Conservation (phyloP, 2,797 vertebrate genomes). For the Eidolon dupreanum region DNA sequence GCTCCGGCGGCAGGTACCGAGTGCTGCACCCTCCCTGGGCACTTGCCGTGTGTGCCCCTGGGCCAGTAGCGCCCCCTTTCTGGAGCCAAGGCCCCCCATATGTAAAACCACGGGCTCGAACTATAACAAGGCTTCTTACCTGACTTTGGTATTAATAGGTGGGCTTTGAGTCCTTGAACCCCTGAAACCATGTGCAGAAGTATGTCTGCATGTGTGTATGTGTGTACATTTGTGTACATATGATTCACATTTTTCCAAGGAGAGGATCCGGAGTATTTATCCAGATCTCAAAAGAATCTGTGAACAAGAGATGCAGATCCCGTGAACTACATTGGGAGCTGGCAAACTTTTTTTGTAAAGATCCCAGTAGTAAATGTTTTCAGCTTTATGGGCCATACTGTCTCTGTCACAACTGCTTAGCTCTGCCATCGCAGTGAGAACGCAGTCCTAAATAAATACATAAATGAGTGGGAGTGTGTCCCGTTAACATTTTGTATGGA, state of each 20-base stretch:
- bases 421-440: rapidly evolving
- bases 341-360: neutral
- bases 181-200: neutral
- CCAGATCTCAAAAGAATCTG: neutral
- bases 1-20: conserved; percentile 92
- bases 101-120: neutral
- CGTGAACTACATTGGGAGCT: rapidly evolving
- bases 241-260: neutral
- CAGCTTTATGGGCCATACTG: rapidly evolving
- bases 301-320: neutral
- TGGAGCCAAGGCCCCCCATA: rapidly evolving
- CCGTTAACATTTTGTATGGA: neutral
- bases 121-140: neutral
- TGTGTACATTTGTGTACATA: rapidly evolving
- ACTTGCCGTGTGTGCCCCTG: too few relatives aligned
- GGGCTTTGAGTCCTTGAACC: neutral
- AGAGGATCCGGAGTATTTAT: neutral
- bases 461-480: rapidly evolving
- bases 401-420: rapidly evolving
- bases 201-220: too few relatives aligned
- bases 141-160: neutral
- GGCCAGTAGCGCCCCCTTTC: neutral
- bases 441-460: neutral
- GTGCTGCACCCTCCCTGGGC: rapidly evolving
- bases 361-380: neutral